Evolutionary conservation across 2,113 vertebrate species (phyloP), one percentile per base, ranked within the genome.

Genomic region (Lonchura striata): DNA sequence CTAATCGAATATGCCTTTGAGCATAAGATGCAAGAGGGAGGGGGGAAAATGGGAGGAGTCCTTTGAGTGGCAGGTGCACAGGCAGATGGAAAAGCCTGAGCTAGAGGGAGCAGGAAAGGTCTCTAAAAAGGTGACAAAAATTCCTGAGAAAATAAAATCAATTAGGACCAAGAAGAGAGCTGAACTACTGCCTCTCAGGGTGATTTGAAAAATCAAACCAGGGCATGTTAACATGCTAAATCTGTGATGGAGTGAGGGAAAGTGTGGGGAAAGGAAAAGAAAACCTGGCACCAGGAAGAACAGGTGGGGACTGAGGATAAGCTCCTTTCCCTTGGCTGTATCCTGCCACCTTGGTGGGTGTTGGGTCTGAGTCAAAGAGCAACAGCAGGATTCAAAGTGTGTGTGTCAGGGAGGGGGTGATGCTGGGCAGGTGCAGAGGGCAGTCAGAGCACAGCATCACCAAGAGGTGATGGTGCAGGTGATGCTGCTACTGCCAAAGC

Each of bases 391-490:
- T 33, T 47, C 85, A 72, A 37, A 41, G 1, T 4, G 9, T 42
- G 35, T 9, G 6, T 60, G 5, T 25, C 20, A 35, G 76, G n/a
- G 5, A 5, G 3, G 42, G n/a, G 41, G 75, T 37, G 66, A n/a
- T 22, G 39, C 39, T 8, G 22, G 50, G 44, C 74, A 71, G 52
- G 53, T 41, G 53, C 57, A 61, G 87, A 49, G 72, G 72, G 56
- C 41, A 49, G 44, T 8, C 85, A 35, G 18, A 25, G 63, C 72
- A 33, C 79, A 83, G 64, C 47, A 3, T 59, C 56, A 25, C 23
- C 18, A 35, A 59, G 68, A 63, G 64, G 41, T 0, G 2, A 27
- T 0, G 0, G 15, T 28, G 52, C 63, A 61, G 10, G 8, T 8
- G 50, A 6, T 20, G 53, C 33, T 72, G 15, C 33, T 27, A 25